Conservation (phyloP, 2,797 vertebrate species). For the Limosa lapponica region DNA sequence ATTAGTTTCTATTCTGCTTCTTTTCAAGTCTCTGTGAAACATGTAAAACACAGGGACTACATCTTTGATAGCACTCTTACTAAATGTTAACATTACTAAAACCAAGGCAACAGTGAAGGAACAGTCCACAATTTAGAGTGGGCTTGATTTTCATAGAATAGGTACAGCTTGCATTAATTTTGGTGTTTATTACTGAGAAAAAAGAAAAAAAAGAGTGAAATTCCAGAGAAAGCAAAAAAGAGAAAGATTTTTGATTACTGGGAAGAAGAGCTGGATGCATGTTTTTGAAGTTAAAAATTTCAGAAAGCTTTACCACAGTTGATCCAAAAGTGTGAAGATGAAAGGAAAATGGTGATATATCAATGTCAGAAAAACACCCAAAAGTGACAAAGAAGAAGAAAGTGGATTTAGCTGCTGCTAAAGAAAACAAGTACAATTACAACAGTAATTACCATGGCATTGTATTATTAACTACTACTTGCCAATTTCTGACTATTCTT, state of each 20-base stretch:
- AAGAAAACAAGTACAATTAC: neutral
- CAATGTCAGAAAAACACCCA: neutral
- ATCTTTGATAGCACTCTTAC: neutral
- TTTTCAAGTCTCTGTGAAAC: neutral
- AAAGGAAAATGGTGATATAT: neutral
- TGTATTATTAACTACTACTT: neutral
- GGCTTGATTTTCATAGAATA: neutral
- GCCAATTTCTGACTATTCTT: neutral
- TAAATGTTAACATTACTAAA: neutral
- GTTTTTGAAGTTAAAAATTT: neutral
- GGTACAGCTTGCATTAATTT: neutral
- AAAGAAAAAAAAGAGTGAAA: neutral
- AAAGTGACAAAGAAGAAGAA: neutral
- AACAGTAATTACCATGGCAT: neutral
- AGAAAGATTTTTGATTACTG: neutral
- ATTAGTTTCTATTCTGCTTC: neutral
- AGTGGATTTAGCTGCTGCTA: neutral
- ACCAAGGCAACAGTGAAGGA: neutral
- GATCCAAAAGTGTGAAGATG: neutral
- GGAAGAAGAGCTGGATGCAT: neutral
- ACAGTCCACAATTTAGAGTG: neutral
- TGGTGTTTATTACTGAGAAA: neutral
- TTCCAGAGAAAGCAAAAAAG: neutral
- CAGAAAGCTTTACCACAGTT: neutral
- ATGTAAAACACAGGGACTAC: neutral